These are phyloP conservation scores for Laupala kohalensis DNA, from an alignment of 1,140 invertebrate species.

Conservation along the genomic window DNA sequence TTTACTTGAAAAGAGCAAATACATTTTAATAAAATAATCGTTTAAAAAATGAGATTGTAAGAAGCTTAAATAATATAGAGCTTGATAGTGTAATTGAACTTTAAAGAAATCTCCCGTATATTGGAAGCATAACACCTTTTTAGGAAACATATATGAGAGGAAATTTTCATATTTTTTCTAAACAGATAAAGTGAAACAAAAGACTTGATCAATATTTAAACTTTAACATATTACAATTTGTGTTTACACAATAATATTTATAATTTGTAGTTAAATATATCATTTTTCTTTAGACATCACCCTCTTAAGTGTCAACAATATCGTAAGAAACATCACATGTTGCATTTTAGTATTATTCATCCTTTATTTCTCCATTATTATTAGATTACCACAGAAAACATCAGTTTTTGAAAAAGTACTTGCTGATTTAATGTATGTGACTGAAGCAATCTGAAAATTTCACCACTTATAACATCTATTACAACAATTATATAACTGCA, in stretches of 20 bases:
- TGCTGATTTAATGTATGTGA: background rate
- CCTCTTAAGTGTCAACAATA: background rate
- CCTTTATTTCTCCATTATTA: background rate
- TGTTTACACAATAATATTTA: background rate
- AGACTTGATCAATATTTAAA: background rate
- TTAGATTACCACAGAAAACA: background rate
- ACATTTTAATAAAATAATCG: background rate
- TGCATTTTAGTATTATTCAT: background rate
- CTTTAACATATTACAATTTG: background rate
- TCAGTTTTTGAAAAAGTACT: background rate
- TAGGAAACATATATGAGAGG: no score
- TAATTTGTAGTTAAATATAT: background rate
- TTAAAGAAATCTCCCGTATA: background rate
- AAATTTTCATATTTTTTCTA: background rate
- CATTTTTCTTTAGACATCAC: background rate
- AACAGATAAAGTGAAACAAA: background rate
- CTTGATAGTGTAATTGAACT: background rate
- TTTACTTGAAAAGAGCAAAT: background rate
- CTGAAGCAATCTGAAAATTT: background rate
- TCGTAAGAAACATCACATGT: background rate
- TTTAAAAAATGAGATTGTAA: background rate
- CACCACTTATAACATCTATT: conserved; percentile 6
- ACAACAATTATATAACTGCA: conserved; percentile 7
- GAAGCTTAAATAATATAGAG: background rate
- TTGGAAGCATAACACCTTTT: background rate